Conservation (phyloP, 2,888 invertebrate genomes). For the Margaritifera margaritifera region DNA sequence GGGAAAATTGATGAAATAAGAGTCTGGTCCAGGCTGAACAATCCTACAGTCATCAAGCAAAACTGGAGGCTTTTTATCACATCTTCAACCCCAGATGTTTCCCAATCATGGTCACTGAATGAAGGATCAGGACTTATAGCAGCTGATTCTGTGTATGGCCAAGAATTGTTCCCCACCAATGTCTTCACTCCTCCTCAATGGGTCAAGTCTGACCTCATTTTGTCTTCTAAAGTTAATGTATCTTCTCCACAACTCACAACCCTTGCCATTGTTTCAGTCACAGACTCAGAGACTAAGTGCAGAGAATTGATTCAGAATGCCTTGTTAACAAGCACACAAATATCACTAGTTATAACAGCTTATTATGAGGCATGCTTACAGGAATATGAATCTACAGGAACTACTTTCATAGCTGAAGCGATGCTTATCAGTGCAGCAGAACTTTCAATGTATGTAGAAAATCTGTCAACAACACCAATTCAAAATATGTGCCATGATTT, state of each 20-base stretch:
- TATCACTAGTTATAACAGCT: constrained; percentile 10
- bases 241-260: constrained; percentile 20
- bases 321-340: constrained; percentile 6
- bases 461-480: constrained; percentile 24
- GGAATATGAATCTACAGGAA: constrained; percentile 23
- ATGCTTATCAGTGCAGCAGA: constrained; percentile 29
- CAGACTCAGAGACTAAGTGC: constrained; percentile 25
- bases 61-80: constrained; percentile 42
- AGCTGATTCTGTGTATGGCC: constrained; percentile 25
- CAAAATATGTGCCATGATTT: constrained; percentile 20
- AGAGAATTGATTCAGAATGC: constrained; percentile 25
- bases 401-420: constrained; percentile 30
- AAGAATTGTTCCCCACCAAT: constrained; percentile 40
- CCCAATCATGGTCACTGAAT: constrained; percentile 50
- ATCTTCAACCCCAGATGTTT: constrained; percentile 41
- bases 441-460: constrained; percentile 18
- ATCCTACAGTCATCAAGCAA: constrained; percentile 43
- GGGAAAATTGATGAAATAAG: constrained; percentile 55
- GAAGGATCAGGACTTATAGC: constrained; percentile 42
- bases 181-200: constrained; percentile 41
- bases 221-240: constrained; percentile 22
- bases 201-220: constrained; percentile 44
- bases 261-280: background rate
- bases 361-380: constrained; percentile 33
- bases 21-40: constrained; percentile 52